Evolutionary conservation across 2,888 invertebrate species (phyloP).

Genomic region (Operophtera brumata): DNA sequence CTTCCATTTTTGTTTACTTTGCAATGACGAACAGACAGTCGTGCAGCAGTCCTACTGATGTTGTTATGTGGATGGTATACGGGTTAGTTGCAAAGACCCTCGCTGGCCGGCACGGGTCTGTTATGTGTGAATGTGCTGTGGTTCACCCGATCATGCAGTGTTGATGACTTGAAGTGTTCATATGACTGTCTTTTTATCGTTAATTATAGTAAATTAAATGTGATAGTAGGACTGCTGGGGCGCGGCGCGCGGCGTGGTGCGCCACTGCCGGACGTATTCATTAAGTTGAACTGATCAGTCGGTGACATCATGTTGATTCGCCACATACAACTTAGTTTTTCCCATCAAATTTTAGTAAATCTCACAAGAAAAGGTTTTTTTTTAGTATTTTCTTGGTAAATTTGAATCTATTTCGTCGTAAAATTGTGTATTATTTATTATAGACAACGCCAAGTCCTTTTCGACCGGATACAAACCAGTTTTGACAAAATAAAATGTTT

Average conservation of each 20-base stretch:
- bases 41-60: slow-evolving; percentile 62
- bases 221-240: slow-evolving; percentile 69
- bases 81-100: slow-evolving; percentile 30
- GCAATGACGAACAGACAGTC: slow-evolving; percentile 51
- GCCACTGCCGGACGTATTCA: slow-evolving; percentile 34
- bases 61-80: slow-evolving; percentile 22
- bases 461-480: slow-evolving; percentile 53
- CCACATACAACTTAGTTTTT: slow-evolving; percentile 22
- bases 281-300: slow-evolving; percentile 33
- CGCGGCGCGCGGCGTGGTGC: slow-evolving; percentile 40
- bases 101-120: slow-evolving; percentile 51
- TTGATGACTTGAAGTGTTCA: slow-evolving; percentile 52
- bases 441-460: slow-evolving; percentile 52
- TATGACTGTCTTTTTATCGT: slow-evolving; percentile 70
- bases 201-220: slow-evolving; percentile 58
- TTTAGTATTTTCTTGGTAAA: slow-evolving; percentile 44
- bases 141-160: slow-evolving; percentile 36
- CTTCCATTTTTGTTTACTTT: slow-evolving; percentile 55
- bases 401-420: slow-evolving; percentile 51
- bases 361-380: slow-evolving; percentile 52
- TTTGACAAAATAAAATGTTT: slow-evolving; percentile 68
- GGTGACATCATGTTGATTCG: slow-evolving; percentile 40
- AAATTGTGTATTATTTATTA: slow-evolving; percentile 48
- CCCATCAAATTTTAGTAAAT: slow-evolving; percentile 39
- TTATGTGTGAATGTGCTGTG: slow-evolving; percentile 32